Evolutionary conservation across 2,113 vertebrate species (phyloP).

Genomic region (Trematocara stigmaticum): DNA sequence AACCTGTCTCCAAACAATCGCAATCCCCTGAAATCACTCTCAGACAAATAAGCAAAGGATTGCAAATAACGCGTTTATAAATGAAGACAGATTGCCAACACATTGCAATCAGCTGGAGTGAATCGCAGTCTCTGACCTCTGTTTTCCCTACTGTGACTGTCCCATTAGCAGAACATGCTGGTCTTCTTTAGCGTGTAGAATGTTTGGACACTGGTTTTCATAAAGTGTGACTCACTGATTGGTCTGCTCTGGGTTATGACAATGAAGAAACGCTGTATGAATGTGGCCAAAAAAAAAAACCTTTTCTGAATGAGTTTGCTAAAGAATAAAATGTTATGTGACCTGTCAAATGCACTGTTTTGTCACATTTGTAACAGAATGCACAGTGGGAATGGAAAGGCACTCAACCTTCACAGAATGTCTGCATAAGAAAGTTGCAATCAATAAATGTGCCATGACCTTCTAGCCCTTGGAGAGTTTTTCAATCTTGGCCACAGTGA

Average conservation of each 20-base stretch:
- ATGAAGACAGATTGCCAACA: not conserved
- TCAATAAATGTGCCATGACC: constrained; percentile 45
- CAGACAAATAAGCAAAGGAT: not conserved
- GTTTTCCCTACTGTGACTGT: not conserved
- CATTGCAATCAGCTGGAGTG: not conserved
- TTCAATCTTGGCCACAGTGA: constrained; percentile 33
- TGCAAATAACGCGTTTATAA: not conserved
- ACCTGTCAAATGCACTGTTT: constrained; percentile 6
- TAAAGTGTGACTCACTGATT: not conserved
- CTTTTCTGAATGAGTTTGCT: not conserved
- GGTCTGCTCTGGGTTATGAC: not conserved
- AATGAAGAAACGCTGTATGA: not conserved
- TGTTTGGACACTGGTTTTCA: not conserved
- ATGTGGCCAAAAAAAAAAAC: not conserved
- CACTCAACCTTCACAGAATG: constrained; percentile 30
- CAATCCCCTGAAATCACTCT: not conserved
- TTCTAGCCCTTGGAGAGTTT: constrained; percentile 3
- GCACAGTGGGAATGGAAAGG: constrained; percentile 18
- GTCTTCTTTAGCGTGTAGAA: not conserved
- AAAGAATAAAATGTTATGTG: not conserved
- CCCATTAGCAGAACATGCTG: not conserved
- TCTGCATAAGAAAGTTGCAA: constrained; percentile 43
- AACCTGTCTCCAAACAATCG: not conserved
- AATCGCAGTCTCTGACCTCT: not conserved
- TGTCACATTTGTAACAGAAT: constrained; percentile 22